Base-by-base conservation (phyloP, 2,797 vertebrate genomes). In the Poecilia wingei region DNA sequence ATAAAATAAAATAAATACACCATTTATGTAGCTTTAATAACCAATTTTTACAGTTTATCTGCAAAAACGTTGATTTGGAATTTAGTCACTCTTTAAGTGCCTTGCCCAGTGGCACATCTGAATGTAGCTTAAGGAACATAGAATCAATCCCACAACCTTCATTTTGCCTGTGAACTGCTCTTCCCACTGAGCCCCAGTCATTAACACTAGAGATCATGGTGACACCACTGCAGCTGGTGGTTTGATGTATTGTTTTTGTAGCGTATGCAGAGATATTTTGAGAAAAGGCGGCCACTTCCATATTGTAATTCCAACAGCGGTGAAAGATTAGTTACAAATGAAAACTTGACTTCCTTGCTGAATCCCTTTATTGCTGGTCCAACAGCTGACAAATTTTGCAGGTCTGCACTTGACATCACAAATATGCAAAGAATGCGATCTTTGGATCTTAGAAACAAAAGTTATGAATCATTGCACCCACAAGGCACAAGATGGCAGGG, bases 391-490 rank as follows among this genome's bases (percentile, higher is more conserved):
- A 61, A 81, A 66, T 64, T 73, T 78, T 68, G 16, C 90, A 88
- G 79, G 83, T 75, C 80, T 71, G 84, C 68, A 88, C 87, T 89
- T 91, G 89, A 84, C 87, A 49, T 78, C 18, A 18, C 0, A 61
- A 4, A 31, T 41, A 25, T 41, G 68, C 59, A 33, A 89, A 53
- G 86, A 90, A 92, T 91, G 70, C 73, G 64, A 87, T 89, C 74
- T 2, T 57, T 14, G 0, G 36, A 82, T 89, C 76, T 79, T 49
- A 2, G 77, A 74, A 59, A 73, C 2, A 47, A 79, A 51, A 28
- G 1, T 41, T 72, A 51, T 87, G 86, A 91, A 73, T 92, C 86
- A 91, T 12, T 31, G 51, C 69, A 45, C 20, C 73, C 43, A 28
- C 77, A 73, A 77, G 76, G 79, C 72, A 84, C 64, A 22, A n/a